Conservation (phyloP, 2,113 vertebrate genomes). For the Eonycteris spelaea region DNA sequence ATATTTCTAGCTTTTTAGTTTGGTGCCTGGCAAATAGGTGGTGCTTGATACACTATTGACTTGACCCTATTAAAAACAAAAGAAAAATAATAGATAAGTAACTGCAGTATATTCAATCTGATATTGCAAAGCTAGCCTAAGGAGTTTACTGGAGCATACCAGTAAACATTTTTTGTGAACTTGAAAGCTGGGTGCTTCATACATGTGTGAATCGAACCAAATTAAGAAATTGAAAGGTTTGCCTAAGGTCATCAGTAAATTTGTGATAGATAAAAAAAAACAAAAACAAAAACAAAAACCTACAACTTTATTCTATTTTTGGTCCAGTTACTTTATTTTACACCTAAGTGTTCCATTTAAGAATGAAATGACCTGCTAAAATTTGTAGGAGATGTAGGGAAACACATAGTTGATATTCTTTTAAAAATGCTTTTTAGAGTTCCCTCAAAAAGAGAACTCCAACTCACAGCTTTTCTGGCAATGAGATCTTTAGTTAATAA, state of each 20-base stretch:
- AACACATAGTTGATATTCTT: not conserved
- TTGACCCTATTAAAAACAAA: not conserved
- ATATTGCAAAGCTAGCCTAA: not conserved
- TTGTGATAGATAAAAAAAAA: not conserved
- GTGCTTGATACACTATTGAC: not conserved
- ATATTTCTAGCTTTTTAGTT: not conserved
- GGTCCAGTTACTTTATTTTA: not conserved
- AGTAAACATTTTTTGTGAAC: not conserved
- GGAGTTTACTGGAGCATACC: no score
- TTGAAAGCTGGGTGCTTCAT: not conserved
- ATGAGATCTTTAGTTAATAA: conserved; percentile 1
- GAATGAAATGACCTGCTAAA: not conserved
- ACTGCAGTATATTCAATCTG: not conserved
- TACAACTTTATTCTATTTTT: not conserved
- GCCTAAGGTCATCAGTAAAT: not conserved
- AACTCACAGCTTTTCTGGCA: not conserved
- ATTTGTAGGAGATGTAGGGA: not conserved
- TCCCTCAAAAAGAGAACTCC: not conserved
- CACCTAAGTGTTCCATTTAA: not conserved
- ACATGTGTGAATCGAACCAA: not conserved
- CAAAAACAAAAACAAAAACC: no score
- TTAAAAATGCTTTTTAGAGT: not conserved
- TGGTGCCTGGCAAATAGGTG: not conserved
- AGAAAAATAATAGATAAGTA: not conserved
- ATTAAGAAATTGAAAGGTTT: not conserved